A percentile compares a stretch with the other conserved stretches of the same genome.
Conservation (phyloP, 2,797 vertebrate species). For the Pangasius macronema region DNA sequence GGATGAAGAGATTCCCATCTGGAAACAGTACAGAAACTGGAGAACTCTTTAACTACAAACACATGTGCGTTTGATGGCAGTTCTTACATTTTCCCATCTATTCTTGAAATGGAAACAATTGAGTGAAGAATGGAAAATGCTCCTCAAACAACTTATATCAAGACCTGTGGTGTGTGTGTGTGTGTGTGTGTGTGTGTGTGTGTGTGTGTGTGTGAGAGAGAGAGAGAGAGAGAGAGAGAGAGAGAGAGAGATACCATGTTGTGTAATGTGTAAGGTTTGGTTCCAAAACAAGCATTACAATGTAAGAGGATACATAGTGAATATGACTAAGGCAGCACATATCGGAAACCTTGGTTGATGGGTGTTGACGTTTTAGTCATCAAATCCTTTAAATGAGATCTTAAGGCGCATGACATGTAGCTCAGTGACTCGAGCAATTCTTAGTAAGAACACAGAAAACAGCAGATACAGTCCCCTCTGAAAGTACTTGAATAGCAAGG, state of each 20-base stretch:
- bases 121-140: constrained; percentile 38
- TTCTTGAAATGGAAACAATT: constrained; percentile 38
- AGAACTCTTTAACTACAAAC: constrained; percentile 58
- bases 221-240: background rate
- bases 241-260: background rate
- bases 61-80: constrained; percentile 48
- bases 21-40: constrained; percentile 55
- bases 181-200: constrained; percentile 6
- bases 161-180: constrained; percentile 4
- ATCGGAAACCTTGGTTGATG: background rate
- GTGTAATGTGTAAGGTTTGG: background rate
- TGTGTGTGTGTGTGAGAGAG: background rate
- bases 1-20: constrained; percentile 50
- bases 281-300: constrained; percentile 3
- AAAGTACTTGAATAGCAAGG: background rate
- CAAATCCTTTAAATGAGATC: constrained; percentile 4
- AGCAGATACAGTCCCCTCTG: background rate
- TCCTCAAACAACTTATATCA: constrained; percentile 24
- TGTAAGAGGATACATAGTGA: constrained; percentile 12
- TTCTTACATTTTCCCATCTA: constrained; percentile 39
- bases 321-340: constrained; percentile 11
- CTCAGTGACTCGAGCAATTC: background rate
- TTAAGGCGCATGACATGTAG: constrained; percentile 9
- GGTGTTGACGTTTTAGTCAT: constrained; percentile 20
- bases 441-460: background rate